A percentile compares a stretch with the other conserved stretches of the same genome.
phyloP scores from a whole-genome alignment of 2,888 invertebrate genomes.

The Eupithecia vulgata region DNA sequence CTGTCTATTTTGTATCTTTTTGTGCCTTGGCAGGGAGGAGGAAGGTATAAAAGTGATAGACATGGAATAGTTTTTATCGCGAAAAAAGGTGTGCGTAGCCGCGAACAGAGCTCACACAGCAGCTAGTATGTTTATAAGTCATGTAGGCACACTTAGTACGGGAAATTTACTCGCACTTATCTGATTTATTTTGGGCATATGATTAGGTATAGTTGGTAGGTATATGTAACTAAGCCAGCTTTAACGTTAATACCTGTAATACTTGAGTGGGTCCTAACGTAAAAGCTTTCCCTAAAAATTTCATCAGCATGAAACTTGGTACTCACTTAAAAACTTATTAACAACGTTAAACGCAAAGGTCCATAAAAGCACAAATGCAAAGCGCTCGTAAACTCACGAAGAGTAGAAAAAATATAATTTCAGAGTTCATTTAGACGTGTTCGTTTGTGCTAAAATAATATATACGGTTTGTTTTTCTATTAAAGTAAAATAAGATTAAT shows the following conservation, averaged over 20 bases:
- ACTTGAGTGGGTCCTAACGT: not conserved
- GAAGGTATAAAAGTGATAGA: too few species aligned
- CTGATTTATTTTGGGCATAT: too few species aligned
- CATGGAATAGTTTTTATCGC: too few species aligned
- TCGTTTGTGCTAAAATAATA: slow-evolving; percentile 23
- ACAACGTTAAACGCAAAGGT: slow-evolving; percentile 21
- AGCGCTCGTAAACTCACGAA: slow-evolving; percentile 31
- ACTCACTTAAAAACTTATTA: slow-evolving; percentile 24
- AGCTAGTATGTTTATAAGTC: too few species aligned
- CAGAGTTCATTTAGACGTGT: slow-evolving; percentile 34
- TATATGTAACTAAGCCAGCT: not conserved
- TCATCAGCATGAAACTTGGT: slow-evolving; percentile 15
- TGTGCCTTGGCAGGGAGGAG: too few species aligned
- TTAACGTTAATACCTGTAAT: not conserved
- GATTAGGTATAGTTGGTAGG: too few species aligned
- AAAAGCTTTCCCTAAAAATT: slow-evolving; percentile 17
- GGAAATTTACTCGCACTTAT: too few species aligned
- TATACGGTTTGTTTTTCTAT: not conserved
- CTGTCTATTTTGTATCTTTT: too few species aligned
- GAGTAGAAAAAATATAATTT: slow-evolving; percentile 34
- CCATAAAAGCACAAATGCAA: slow-evolving; percentile 24
- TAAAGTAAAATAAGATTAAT: not conserved
- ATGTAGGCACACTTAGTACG: too few species aligned
- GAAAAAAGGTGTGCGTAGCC: too few species aligned
- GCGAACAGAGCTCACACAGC: too few species aligned